Evolutionary conservation across 2,113 vertebrate genomes (phyloP).

Genomic region (Chauna torquata): DNA sequence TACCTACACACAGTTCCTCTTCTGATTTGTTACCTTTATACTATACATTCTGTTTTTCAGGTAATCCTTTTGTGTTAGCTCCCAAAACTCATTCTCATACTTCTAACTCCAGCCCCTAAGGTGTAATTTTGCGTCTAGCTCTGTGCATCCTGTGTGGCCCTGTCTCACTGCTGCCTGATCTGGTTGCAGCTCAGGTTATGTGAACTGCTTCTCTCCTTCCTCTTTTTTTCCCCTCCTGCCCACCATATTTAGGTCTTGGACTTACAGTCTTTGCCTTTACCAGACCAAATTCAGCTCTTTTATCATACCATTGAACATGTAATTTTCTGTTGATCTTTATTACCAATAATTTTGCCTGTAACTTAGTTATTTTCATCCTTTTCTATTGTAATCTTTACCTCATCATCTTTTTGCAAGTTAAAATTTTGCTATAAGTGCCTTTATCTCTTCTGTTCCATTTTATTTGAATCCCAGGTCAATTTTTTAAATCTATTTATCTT

Average conservation of each 20-base stretch:
- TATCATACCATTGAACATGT: not conserved
- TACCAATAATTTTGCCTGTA: not conserved
- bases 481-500: not conserved
- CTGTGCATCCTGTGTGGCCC: not conserved
- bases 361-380: not conserved
- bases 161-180: not conserved
- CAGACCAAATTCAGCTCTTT: not conserved
- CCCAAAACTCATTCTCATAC: not conserved
- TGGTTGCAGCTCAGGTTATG: not conserved
- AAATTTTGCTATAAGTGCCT: not conserved
- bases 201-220: rapidly evolving
- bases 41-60: not conserved
- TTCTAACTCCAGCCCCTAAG: not conserved
- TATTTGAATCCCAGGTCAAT: not conserved
- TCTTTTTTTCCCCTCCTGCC: not conserved
- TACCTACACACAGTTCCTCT: not conserved
- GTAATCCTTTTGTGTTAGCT: not conserved
- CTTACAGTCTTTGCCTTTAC: not conserved
- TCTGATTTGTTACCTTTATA: not conserved
- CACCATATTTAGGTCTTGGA: not conserved
- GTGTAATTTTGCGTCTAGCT: not conserved
- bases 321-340: not conserved
- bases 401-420: not conserved
- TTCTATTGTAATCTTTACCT: rapidly evolving
- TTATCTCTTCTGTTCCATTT: not conserved